A percentile compares a stretch with the other conserved stretches of the same genome.
phyloP scores from a whole-genome alignment of 2,888 invertebrate genomes.

The Tineola bisselliella region DNA sequence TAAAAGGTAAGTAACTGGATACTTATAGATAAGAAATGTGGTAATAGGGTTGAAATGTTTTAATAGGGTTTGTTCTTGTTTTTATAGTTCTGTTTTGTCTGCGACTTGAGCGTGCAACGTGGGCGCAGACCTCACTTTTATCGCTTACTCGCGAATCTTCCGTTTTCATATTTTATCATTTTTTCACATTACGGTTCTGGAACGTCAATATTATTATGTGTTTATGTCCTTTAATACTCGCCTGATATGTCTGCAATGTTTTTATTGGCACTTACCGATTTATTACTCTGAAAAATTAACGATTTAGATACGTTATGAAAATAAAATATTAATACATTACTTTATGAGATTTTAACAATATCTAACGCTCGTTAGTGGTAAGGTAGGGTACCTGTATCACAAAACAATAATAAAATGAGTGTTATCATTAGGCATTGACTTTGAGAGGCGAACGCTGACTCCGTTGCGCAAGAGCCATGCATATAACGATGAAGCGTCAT shows the following conservation, averaged over 20 bases:
- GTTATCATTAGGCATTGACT: background rate
- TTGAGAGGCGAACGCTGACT: background rate
- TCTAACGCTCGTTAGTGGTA: no score
- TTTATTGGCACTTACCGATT: background rate
- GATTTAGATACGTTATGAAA: background rate
- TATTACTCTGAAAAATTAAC: background rate
- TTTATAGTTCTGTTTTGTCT: conserved; percentile 11
- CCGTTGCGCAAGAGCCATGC: background rate
- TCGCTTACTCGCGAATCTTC: conserved; percentile 1
- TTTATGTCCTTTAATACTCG: background rate
- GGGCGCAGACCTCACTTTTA: background rate
- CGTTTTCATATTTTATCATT: background rate
- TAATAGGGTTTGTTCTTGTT: conserved; percentile 8
- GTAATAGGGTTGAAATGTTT: background rate
- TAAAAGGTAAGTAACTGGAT: conserved; percentile 7
- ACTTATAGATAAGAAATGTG: background rate
- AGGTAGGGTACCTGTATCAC: no score
- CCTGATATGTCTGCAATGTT: conserved; percentile 4
- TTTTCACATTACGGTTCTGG: background rate
- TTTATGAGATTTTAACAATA: no score
- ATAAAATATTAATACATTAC: background rate
- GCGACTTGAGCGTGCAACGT: background rate
- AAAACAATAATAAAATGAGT: background rate
- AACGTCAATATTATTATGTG: background rate
- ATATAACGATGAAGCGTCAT: background rate